Evolutionary conservation across 1,140 invertebrate genomes (phyloP).

Genomic region (Formica selysi): DNA sequence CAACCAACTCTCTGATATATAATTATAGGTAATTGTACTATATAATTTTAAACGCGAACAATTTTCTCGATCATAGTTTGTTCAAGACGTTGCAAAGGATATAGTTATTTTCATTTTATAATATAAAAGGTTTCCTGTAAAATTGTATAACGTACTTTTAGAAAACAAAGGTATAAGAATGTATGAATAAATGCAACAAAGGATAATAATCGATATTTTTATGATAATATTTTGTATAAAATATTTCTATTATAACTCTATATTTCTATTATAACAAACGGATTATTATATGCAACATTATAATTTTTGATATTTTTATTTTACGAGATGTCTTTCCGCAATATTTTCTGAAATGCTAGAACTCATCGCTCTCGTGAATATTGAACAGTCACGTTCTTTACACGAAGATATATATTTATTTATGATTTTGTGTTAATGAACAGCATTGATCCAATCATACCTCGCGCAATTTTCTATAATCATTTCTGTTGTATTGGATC

Average conservation of each 20-base stretch:
- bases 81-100: background rate
- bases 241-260: background rate
- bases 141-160: background rate
- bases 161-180: background rate
- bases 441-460: background rate
- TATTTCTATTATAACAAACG: background rate
- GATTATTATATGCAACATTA: background rate
- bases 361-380: background rate
- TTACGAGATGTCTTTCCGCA: background rate
- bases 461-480: background rate
- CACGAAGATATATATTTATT: background rate
- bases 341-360: background rate
- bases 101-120: background rate
- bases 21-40: background rate
- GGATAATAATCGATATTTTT: background rate
- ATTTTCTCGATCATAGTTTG: background rate
- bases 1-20: background rate
- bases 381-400: background rate
- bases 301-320: background rate
- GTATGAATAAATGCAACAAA: background rate
- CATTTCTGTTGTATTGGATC: background rate
- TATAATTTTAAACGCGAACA: background rate
- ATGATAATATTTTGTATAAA: background rate
- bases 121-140: background rate
- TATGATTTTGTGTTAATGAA: background rate